Conservation (phyloP, 2,797 vertebrate genomes). For the Kryptolebias ocellatus region DNA sequence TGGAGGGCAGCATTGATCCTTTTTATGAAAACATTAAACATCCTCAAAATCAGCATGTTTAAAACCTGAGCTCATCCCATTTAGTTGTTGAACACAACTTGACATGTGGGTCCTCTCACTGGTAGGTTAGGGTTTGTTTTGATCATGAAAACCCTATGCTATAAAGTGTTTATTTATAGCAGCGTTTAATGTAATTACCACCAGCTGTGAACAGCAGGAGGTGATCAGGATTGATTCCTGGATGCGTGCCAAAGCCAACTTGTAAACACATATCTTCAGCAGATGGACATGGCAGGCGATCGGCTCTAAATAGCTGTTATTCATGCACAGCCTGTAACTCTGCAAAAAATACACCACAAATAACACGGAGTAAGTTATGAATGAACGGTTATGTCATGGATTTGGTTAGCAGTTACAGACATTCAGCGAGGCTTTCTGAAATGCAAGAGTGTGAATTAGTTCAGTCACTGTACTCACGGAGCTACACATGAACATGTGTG, state of each 20-base stretch:
- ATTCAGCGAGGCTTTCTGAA: conserved; percentile 16
- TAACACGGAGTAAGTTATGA: conserved; percentile 36
- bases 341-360: conserved; percentile 18
- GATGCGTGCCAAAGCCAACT: conserved; percentile 49
- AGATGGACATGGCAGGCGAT: conserved; percentile 54
- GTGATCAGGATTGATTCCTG: conserved; percentile 52
- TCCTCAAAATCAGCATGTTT: conserved; percentile 19
- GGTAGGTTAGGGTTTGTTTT: conserved; percentile 4
- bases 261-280: conserved; percentile 43
- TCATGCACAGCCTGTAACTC: conserved; percentile 38
- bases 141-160: conserved; percentile 17
- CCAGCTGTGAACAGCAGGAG: conserved; percentile 46
- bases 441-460: conserved; percentile 18
- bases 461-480: conserved; percentile 9
- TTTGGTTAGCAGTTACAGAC: not conserved
- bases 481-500: conserved; percentile 35
- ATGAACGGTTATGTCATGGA: conserved; percentile 29
- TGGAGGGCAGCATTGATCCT: conserved; percentile 66
- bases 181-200: conserved; percentile 28
- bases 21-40: conserved; percentile 9
- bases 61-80: conserved; percentile 8
- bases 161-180: conserved; percentile 33
- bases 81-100: conserved; percentile 13
- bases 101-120: conserved; percentile 6
- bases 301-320: conserved; percentile 54